These are phyloP conservation scores for Ceratothoa steindachneri DNA, from an alignment of 2,888 invertebrate genomes.

Conservation along the genomic window DNA sequence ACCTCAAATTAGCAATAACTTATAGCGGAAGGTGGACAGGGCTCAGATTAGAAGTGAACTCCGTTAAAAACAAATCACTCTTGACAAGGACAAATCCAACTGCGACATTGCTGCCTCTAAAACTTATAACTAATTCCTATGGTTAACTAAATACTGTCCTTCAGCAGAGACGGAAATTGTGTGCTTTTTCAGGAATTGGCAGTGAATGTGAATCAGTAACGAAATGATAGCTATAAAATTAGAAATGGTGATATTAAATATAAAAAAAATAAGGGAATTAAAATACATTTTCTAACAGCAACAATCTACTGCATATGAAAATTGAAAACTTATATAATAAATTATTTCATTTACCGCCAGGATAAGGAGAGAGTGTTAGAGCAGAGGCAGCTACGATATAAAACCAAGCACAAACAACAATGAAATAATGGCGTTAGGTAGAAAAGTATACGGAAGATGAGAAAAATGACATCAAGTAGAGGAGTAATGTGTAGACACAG, in stretches of 20 bases:
- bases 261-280: not conserved
- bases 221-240: not conserved
- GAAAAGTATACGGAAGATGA: not conserved
- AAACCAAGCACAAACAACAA: not conserved
- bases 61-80: too few relatives aligned
- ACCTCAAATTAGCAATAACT: too few relatives aligned
- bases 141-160: constrained; percentile 7
- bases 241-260: not conserved
- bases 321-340: not conserved
- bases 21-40: too few relatives aligned
- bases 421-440: not conserved
- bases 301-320: not conserved
- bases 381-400: not conserved
- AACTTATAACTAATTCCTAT: not conserved
- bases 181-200: constrained; percentile 13
- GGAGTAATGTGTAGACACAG: not conserved
- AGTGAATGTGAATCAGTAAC: not conserved
- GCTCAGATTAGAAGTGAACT: too few relatives aligned
- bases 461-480: not conserved
- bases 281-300: not conserved
- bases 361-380: not conserved
- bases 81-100: not conserved
- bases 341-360: not conserved
- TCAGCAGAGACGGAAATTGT: constrained; percentile 1
- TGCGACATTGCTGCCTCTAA: not conserved